phyloP scores from a whole-genome alignment of 2,113 vertebrate species.

The Acanthochromis polyacanthus region DNA sequence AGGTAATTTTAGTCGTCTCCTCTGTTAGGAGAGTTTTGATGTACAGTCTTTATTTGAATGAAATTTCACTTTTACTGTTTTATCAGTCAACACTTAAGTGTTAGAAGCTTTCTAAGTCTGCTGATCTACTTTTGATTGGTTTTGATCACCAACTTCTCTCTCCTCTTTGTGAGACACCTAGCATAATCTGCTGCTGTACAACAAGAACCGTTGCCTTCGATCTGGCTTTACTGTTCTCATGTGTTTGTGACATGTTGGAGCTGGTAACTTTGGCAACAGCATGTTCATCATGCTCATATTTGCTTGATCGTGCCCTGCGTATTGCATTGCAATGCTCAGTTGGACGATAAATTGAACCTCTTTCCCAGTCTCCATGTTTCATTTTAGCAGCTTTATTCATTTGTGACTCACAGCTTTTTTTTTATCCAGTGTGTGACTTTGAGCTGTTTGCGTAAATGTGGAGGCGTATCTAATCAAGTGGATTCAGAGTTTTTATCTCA shows the following conservation, averaged over 20 bases:
- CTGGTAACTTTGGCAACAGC: constrained; percentile 6
- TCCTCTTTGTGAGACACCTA: no score
- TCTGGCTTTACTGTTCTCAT: not conserved
- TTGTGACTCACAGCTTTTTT: constrained; percentile 58
- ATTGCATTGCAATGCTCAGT: not conserved
- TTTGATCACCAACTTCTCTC: no score
- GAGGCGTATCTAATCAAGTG: constrained; percentile 58
- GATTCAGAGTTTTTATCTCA: constrained; percentile 48
- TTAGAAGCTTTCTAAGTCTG: no score
- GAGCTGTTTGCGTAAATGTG: constrained; percentile 53
- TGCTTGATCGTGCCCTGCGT: constrained; percentile 4
- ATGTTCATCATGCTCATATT: not conserved
- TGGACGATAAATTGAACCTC: constrained; percentile 15
- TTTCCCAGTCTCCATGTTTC: constrained; percentile 4
- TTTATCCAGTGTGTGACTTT: constrained; percentile 39
- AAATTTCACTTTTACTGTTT: no score
- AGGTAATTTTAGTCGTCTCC: no score
- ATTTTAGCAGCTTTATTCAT: constrained; percentile 35
- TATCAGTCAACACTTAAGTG: no score
- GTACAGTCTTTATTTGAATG: no score
- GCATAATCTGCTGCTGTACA: not conserved
- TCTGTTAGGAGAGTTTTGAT: no score
- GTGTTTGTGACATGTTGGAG: not conserved
- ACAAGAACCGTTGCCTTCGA: not conserved
- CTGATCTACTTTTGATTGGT: no score